Conservation (phyloP, 2,113 vertebrate genomes). For the Ageneiosus marmoratus region DNA sequence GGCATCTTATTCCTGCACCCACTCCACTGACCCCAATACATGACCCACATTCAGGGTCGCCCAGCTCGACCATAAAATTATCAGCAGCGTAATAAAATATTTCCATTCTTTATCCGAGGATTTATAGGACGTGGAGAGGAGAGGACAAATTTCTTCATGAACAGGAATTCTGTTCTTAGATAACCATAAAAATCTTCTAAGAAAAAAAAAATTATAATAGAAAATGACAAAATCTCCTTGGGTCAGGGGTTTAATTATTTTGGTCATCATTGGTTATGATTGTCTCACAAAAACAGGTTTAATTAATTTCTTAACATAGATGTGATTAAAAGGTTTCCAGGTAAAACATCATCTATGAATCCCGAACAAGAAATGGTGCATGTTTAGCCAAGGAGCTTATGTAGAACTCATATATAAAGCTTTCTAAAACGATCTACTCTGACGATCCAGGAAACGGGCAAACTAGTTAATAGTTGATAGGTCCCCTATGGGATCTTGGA, state of each 20-base stretch:
- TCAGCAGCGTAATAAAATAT: conserved; percentile 47
- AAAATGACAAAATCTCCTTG: background rate
- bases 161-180: background rate
- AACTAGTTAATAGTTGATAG: no score
- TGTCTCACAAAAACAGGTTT: conserved; percentile 5
- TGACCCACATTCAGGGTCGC: conserved; percentile 47
- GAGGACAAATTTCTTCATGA: background rate
- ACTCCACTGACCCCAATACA: conserved; percentile 50
- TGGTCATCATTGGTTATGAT: background rate
- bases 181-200: background rate
- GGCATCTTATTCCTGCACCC: conserved; percentile 44
- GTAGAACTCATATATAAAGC: background rate
- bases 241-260: conserved; percentile 2
- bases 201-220: background rate
- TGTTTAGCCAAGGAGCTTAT: conserved; percentile 12
- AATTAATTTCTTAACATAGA: background rate
- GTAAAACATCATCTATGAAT: background rate
- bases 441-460: no score
- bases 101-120: conserved; percentile 43
- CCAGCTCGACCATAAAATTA: conserved; percentile 18
- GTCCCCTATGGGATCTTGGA: no score
- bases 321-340: background rate
- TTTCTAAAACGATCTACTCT: background rate
- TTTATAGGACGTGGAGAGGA: conserved; percentile 16
- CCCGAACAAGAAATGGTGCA: background rate